Base-by-base conservation (phyloP, 1,140 invertebrate genomes). In the Drosophila murphyi region DNA sequence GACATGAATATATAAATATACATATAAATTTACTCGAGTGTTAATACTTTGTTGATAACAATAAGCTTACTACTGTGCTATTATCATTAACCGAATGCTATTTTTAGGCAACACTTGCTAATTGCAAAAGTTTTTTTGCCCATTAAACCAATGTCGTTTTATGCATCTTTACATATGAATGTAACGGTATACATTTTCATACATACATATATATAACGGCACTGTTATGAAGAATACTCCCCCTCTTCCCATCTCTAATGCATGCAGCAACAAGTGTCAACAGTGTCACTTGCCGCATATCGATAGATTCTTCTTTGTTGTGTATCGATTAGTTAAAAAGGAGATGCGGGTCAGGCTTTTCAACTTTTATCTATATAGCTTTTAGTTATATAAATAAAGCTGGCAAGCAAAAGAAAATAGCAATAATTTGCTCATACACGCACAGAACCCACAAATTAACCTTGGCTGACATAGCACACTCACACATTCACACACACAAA, bases 211-310 rank as follows among this genome's bases (percentile, higher is more conserved):
- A 69, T 51, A 57, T 68, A 59, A 47, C 37, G 4, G 7, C 28
- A 54, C 12, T 55, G 7, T n/a, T 48, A 7, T 20, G 6, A 55
- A 28, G 4, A 37, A n/a, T 34, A 3, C 8, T 20, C 8, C 31
- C 29, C 29, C 52, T 65, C 8, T 41, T 45, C 29, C 20, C 35
- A 7, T 32, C 48, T 31, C 37, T 45, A 37, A 48, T 12, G 34
- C 28, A 20, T n/a, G 20, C 61, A 20, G 56, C 71, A 73, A 73
- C 71, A 73, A 68, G 64, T 73, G 71, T 59, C 63, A 20, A 20
- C 20, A 55, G 39, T 37, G 20, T 28, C 2, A 43, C n/a, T 61
- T 55, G 35, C 56, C 34, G 28, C 41, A 39, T 68, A 72, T 72
- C 63, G 63, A 72, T 72, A 72, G 20, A 12, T 37, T n/a, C 28